A percentile compares a stretch with the other conserved stretches of the same genome.
Evolutionary conservation across 1,140 invertebrate species (phyloP).

Genomic region (Drosophila navojoa): DNA sequence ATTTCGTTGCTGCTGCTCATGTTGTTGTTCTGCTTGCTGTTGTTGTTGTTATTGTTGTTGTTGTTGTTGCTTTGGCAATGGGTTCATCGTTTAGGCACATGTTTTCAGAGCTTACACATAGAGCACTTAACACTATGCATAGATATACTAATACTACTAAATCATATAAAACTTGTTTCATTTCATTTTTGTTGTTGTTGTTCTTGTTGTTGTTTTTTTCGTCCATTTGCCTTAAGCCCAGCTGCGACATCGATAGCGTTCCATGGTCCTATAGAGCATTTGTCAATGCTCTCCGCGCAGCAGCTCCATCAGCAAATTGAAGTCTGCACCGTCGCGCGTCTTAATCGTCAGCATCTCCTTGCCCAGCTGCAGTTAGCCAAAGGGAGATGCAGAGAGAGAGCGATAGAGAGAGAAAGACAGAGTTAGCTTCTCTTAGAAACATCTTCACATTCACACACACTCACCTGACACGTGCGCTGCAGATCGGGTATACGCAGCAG

Average conservation of each 20-base stretch:
- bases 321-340: conserved; percentile 94
- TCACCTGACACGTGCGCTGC: conserved; percentile 95
- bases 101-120: conserved; percentile 77
- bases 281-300: conserved; percentile 94
- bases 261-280: conserved; percentile 39
- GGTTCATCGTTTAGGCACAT: conserved; percentile 71
- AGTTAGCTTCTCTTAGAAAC: not conserved
- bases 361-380: conserved; percentile 87
- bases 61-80: conserved; percentile 16
- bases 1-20: conserved; percentile 17
- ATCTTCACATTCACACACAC: not conserved
- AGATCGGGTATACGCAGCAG: conserved; percentile 96
- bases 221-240: conserved; percentile 28
- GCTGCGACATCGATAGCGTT: conserved; percentile 20
- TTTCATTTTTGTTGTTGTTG: not conserved
- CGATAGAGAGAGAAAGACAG: too few species aligned
- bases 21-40: conserved; percentile 7
- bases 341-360: conserved; percentile 96
- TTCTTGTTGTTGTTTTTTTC: not conserved
- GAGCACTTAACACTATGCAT: conserved; percentile 55
- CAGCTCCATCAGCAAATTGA: conserved; percentile 97
- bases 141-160: conserved; percentile 67
- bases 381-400: conserved; percentile 14
- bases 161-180: conserved; percentile 60
- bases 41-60: conserved; percentile 13